These are phyloP conservation scores for Ornithoptera alexandrae DNA, from an alignment of 2,888 invertebrate species.

Conservation along the genomic window DNA sequence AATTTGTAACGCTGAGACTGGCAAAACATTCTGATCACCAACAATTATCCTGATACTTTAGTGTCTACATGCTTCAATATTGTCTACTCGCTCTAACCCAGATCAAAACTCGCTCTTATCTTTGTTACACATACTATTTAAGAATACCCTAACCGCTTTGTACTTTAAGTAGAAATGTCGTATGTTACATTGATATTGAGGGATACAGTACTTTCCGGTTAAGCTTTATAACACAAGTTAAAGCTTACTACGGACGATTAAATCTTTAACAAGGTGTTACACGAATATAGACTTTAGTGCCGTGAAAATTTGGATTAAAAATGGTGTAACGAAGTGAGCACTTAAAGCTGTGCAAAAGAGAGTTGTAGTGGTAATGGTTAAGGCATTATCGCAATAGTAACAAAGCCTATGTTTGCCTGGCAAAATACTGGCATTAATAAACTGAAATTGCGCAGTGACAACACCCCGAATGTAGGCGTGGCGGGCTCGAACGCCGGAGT, in stretches of 20 bases:
- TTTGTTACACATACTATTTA: slow-evolving; percentile 48
- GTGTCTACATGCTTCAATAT: slow-evolving; percentile 46
- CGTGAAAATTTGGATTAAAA: slow-evolving; percentile 30
- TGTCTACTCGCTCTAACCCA: slow-evolving; percentile 37
- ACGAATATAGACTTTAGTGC: slow-evolving; percentile 13
- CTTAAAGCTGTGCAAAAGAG: slow-evolving; percentile 10
- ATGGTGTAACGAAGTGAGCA: slow-evolving; percentile 22
- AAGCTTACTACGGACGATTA: background rate
- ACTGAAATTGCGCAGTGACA: slow-evolving; percentile 64
- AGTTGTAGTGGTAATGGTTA: slow-evolving; percentile 47
- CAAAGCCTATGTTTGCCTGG: slow-evolving; percentile 69
- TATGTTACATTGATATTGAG: background rate
- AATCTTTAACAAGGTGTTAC: background rate
- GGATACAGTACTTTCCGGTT: slow-evolving; percentile 8
- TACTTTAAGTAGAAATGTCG: slow-evolving; percentile 34
- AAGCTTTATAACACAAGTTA: background rate
- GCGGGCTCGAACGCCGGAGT: slow-evolving; percentile 42
- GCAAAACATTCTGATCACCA: slow-evolving; percentile 76
- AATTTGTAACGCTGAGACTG: slow-evolving; percentile 72
- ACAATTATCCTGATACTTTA: slow-evolving; percentile 73
- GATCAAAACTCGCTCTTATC: slow-evolving; percentile 35
- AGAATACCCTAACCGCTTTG: slow-evolving; percentile 59
- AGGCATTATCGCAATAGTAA: slow-evolving; percentile 55
- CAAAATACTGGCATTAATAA: slow-evolving; percentile 60
- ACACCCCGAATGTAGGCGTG: slow-evolving; percentile 77